Evolutionary conservation across 1,140 invertebrate genomes (phyloP), one percentile per base, ranked within the genome.

Genomic region (Bombus terrestris): DNA sequence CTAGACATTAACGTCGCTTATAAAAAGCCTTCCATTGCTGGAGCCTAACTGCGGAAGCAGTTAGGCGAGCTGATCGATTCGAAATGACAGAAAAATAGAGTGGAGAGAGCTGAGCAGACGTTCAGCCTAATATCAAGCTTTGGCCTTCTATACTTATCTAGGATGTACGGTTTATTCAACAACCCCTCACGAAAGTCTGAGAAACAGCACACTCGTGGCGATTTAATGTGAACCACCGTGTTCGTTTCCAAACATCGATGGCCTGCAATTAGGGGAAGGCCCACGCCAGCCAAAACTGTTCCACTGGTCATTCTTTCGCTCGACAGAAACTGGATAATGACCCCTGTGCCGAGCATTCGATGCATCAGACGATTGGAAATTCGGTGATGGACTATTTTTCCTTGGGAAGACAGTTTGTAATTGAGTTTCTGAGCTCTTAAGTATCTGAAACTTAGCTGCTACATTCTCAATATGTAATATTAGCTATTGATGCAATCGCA

Each of bases 191-290:
- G 72, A 82, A 83, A 47, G 64, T 79, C 75, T 83, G 85, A 81
- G 84, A 87, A 89, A 89, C 83, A 85, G 84, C 86, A 76, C 87
- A 86, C 77, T 85, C 78, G 72, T 47, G 37, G 39, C 66, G 84
- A 89, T 88, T 89, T 85, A 89, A 89, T 88, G 86, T 73, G 77
- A 41, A 47, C 57, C 32, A 59, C 13, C 9, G 6, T 41, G 53
- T 35, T 68, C 32, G 66, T 22, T 37, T 68, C 66, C 66, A 68
- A 68, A 62, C 59, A 62, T n/a, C 59, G 28, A 62, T n/a, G 18
- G 59, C 12, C 32, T 41, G 47, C 64, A 88, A 83, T 89, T 88
- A 81, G 86, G 76, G 77, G 59, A 53, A 53, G 18, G 18, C 6
- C 47, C 18, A 8, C 28, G 8, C 18, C 32, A n/a, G 6, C 64